Evolutionary conservation across 2,888 invertebrate species (phyloP).

Genomic region (Lasius platythorax): DNA sequence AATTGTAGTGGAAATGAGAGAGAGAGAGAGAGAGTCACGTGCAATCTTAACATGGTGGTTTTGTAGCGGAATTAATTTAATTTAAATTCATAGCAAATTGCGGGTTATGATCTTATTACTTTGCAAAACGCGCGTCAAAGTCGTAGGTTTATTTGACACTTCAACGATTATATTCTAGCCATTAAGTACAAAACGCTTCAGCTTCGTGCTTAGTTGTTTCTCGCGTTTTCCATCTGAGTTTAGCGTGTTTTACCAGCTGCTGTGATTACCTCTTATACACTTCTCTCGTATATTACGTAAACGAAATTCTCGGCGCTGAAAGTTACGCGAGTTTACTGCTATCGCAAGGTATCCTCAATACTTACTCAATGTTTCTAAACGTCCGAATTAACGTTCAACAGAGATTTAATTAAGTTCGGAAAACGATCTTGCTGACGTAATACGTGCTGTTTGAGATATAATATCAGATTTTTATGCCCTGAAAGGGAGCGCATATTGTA

Average conservation of each 20-base stretch:
- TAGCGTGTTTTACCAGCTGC: constrained; percentile 47
- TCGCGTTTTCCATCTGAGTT: constrained; percentile 37
- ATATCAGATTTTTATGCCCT: constrained; percentile 9
- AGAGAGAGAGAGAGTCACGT: background rate
- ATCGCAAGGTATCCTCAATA: constrained; percentile 40
- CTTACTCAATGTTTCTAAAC: constrained; percentile 7
- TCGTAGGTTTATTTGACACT: constrained; percentile 41
- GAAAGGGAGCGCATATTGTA: background rate
- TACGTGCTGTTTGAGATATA: constrained; percentile 6
- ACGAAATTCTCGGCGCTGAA: constrained; percentile 39
- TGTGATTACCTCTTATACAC: constrained; percentile 49
- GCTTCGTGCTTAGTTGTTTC: constrained; percentile 25
- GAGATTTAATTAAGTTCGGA: constrained; percentile 47
- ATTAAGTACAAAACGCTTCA: constrained; percentile 36
- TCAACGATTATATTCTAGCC: constrained; percentile 38
- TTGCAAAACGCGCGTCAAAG: background rate
- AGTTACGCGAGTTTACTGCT: constrained; percentile 49
- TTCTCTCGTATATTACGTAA: constrained; percentile 47
- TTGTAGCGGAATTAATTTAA: constrained; percentile 27
- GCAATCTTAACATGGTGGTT: background rate
- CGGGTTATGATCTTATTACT: constrained; percentile 14
- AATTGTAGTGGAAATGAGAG: background rate
- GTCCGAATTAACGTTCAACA: constrained; percentile 32
- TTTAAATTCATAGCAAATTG: constrained; percentile 17
- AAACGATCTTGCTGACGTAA: constrained; percentile 33